These are phyloP conservation scores for Tiliacea citrago DNA, from an alignment of 2,888 invertebrate genomes.

Conservation along the genomic window DNA sequence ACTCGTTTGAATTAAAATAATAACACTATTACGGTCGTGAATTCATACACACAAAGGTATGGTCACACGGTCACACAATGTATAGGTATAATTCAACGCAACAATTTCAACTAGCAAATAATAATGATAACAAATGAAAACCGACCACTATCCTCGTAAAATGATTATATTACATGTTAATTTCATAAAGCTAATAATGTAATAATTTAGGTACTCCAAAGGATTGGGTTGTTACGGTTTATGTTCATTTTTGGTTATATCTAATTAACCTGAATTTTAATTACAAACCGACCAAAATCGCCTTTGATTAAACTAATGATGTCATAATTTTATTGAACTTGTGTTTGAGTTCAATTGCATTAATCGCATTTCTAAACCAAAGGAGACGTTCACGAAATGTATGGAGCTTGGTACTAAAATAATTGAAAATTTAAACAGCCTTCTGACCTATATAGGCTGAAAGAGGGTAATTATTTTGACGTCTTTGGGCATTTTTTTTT, in stretches of 20 bases:
- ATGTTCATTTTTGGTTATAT: constrained; percentile 29
- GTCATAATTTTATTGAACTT: background rate
- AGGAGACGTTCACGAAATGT: too few species aligned
- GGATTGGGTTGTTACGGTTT: constrained; percentile 8
- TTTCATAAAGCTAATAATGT: constrained; percentile 36
- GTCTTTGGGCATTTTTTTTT: too few species aligned
- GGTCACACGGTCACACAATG: constrained; percentile 19
- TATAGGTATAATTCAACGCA: background rate
- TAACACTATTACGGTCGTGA: background rate
- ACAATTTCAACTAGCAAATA: constrained; percentile 18
- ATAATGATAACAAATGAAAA: constrained; percentile 41
- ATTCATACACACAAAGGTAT: constrained; percentile 5
- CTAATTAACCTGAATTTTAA: constrained; percentile 11
- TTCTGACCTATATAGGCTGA: too few species aligned
- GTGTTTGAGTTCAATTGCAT: too few species aligned
- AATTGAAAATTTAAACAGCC: too few species aligned
- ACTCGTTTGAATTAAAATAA: constrained; percentile 29
- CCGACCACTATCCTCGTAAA: constrained; percentile 20
- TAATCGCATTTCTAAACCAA: too few species aligned
- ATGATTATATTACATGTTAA: constrained; percentile 32
- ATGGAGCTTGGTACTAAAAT: too few species aligned
- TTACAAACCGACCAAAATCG: background rate
- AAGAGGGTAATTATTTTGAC: too few species aligned
- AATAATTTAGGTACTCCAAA: constrained; percentile 12
- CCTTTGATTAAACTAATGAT: constrained; percentile 16